Evolutionary conservation across 2,888 invertebrate genomes (phyloP), one percentile per base, ranked within the genome.

Genomic region (Parochlus steinenii): DNA sequence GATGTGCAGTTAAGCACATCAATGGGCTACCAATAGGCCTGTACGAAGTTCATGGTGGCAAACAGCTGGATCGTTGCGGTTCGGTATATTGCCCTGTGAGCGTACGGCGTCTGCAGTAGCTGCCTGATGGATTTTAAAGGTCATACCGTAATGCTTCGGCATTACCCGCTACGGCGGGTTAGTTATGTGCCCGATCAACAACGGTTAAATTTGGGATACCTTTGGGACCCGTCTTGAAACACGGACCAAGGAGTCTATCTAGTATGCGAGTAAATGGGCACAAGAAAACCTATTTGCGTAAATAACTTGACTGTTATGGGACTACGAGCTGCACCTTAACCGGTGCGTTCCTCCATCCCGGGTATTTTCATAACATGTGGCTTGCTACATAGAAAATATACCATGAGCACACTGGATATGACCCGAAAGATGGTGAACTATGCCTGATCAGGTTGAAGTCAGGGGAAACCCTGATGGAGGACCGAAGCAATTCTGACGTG

Each of bases 371-470:
- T 43, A 42, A 43, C 40, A 45, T 28, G 17, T 28, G n/a, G 16
- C 14, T 16, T 14, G 14, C n/a, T 14, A 28, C 17, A 28, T 28
- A 17, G 28, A 28, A 28, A 28, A 28, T 28, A 16, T 28, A 28
- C 35, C 38, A 38, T 40, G 69, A 72, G 72, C 70, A 64, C 62
- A 68, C 61, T 64, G 63, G 67, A 64, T 72, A 69, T 66, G 66
- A 72, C 69, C 71, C 69, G 70, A 73, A 72, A 71, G 70, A 72
- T 72, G 69, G 71, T 71, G 71, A 72, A 69, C 69, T 71, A 70
- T 71, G 67, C 69, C n/a, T 69, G 71, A 65, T 64, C 64, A 70
- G 71, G 69, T 65, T n/a, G n/a, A n/a, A n/a, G n/a, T n/a, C n/a
- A n/a, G n/a, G n/a, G n/a, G n/a, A n/a, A n/a, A n/a, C n/a, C 57